Conservation (phyloP, 2,797 vertebrate species). For the Arctocebus calabarensis region DNA sequence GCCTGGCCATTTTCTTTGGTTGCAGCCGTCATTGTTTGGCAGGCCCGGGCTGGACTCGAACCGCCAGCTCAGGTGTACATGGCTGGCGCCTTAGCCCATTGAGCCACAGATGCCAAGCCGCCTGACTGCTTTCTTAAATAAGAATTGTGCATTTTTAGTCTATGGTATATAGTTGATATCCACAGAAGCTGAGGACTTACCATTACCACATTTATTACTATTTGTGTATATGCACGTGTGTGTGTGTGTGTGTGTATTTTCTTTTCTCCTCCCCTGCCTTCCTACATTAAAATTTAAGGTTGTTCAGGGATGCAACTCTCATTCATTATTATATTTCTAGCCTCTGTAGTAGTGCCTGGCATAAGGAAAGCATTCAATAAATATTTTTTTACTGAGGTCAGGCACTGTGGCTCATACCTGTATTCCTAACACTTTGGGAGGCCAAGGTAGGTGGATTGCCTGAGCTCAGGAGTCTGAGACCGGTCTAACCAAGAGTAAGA, state of each 20-base stretch:
- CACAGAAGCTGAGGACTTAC: slow-evolving; percentile 2
- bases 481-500: too few relatives aligned
- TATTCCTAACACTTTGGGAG: too few relatives aligned
- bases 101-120: too few relatives aligned
- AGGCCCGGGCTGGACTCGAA: too few relatives aligned
- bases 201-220: slow-evolving; percentile 18
- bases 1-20: too few relatives aligned
- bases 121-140: slow-evolving; percentile 35
- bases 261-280: background rate
- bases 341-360: background rate
- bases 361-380: slow-evolving; percentile 35
- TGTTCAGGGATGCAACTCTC: background rate
- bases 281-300: slow-evolving; percentile 38
- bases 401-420: too few relatives aligned
- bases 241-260: background rate
- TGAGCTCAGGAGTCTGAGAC: too few relatives aligned
- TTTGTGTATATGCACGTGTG: background rate
- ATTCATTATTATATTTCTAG: background rate
- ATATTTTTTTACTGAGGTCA: background rate
- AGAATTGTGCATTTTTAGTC: slow-evolving; percentile 14
- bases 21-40: too few relatives aligned
- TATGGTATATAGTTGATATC: slow-evolving; percentile 19
- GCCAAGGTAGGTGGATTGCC: too few relatives aligned
- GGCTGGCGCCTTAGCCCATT: too few relatives aligned
- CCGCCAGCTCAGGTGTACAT: too few relatives aligned